Conservation (phyloP, 2,797 vertebrate species). For the Hozukius guyotensis region DNA sequence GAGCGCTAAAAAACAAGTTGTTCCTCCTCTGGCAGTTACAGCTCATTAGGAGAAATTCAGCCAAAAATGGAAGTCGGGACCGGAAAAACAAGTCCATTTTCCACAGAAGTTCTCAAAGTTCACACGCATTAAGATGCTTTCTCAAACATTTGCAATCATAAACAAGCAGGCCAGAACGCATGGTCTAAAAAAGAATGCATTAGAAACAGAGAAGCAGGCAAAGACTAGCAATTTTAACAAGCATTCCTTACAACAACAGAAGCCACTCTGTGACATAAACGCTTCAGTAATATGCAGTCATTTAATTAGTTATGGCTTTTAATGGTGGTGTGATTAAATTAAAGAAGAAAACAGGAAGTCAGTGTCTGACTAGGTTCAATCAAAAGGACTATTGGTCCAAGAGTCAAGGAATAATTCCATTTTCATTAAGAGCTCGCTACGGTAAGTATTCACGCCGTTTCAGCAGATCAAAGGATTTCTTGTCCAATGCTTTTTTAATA, state of each 20-base stretch:
- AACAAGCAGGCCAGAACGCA: constrained; percentile 4
- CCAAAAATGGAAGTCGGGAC: constrained; percentile 11
- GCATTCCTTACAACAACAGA: constrained; percentile 2
- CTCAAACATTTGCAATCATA: constrained; percentile 48
- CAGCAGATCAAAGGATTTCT: neutral
- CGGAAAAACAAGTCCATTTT: constrained; percentile 27
- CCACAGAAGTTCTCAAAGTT: constrained; percentile 16
- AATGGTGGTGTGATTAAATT: constrained; percentile 15
- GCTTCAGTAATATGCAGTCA: neutral
- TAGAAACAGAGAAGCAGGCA: neutral
- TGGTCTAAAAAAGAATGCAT: neutral
- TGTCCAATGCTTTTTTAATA: neutral
- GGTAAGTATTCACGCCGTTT: neutral
- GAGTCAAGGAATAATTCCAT: neutral
- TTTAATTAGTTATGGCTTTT: constrained; percentile 6
- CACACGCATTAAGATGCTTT: constrained; percentile 38
- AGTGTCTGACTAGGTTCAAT: neutral
- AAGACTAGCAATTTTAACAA: neutral
- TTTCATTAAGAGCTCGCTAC: neutral
- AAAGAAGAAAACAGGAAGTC: constrained; percentile 20
- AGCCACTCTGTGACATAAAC: neutral
- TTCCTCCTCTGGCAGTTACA: constrained; percentile 43
- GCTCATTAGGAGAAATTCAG: constrained; percentile 57
- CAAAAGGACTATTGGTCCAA: neutral
- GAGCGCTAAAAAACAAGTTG: constrained; percentile 36